Conservation (phyloP, 2,113 vertebrate species). For the Amblyopsis rosae region DNA sequence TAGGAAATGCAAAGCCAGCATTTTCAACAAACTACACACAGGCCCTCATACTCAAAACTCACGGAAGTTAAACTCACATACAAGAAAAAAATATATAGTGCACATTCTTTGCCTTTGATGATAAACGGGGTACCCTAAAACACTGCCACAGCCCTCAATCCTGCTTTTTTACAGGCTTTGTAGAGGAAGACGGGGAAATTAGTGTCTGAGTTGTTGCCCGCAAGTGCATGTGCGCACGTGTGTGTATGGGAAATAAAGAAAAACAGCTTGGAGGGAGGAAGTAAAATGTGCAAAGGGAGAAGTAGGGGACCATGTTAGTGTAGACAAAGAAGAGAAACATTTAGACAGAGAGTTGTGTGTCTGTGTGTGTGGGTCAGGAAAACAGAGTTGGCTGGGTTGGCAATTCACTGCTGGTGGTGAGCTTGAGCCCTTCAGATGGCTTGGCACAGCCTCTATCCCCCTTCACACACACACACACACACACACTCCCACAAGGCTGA, state of each 20-base stretch:
- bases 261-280: not conserved
- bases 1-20: conserved; percentile 46
- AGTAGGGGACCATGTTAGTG: conserved; percentile 28
- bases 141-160: conserved; percentile 45
- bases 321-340: conserved; percentile 52
- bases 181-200: conserved; percentile 53
- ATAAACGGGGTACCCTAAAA: conserved; percentile 45
- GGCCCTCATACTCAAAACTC: not conserved
- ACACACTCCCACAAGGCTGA: not conserved
- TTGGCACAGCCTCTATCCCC: conserved; percentile 46
- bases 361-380: not conserved
- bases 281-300: not conserved
- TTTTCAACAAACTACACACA: conserved; percentile 18
- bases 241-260: conserved; percentile 15
- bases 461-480: conserved; percentile 18
- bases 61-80: not conserved
- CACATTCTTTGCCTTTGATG: not conserved
- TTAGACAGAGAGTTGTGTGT: conserved; percentile 3
- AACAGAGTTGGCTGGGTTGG: conserved; percentile 13
- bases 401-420: conserved; percentile 28
- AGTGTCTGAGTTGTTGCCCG: conserved; percentile 13
- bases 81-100: not conserved
- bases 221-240: conserved; percentile 7
- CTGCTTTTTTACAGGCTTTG: conserved; percentile 64
- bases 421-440: conserved; percentile 13